Evolutionary conservation across 2,888 invertebrate genomes (phyloP).

Genomic region (Netelia virgata): DNA sequence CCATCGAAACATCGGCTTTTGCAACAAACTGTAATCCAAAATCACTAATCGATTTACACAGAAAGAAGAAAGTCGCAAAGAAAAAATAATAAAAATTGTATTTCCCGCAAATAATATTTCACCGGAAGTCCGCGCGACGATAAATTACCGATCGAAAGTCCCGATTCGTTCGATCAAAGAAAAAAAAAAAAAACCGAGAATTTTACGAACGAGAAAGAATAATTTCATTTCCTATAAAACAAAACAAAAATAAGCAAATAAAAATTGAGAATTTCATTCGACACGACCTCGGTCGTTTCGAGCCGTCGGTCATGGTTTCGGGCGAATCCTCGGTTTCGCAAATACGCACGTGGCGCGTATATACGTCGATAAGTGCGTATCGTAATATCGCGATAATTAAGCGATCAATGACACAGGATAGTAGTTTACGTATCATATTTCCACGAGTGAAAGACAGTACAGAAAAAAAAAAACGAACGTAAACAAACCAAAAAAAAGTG

Average conservation of each 20-base stretch:
- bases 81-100: not conserved
- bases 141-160: not conserved
- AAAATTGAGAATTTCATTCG: constrained; percentile 14
- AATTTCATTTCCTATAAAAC: not conserved
- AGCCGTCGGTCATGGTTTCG: constrained; percentile 58
- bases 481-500: constrained; percentile 14
- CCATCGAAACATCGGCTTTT: no score
- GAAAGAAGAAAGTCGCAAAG: no score
- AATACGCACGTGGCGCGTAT: not conserved
- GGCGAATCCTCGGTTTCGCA: not conserved
- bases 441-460: constrained; percentile 13
- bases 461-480: constrained; percentile 26
- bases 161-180: not conserved
- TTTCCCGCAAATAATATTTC: not conserved
- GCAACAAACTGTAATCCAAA: no score
- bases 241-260: not conserved
- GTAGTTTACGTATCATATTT: constrained; percentile 55
- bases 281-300: constrained; percentile 41
- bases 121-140: not conserved
- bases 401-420: constrained; percentile 65
- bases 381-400: constrained; percentile 63
- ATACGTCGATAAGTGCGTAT: constrained; percentile 9
- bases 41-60: no score
- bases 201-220: not conserved
- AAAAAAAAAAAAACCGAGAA: not conserved